Percentiles rank a stretch among this genome's conserved stretches.
Conservation (phyloP, 1,140 invertebrate genomes). For the Muscidifurax raptorellus region DNA sequence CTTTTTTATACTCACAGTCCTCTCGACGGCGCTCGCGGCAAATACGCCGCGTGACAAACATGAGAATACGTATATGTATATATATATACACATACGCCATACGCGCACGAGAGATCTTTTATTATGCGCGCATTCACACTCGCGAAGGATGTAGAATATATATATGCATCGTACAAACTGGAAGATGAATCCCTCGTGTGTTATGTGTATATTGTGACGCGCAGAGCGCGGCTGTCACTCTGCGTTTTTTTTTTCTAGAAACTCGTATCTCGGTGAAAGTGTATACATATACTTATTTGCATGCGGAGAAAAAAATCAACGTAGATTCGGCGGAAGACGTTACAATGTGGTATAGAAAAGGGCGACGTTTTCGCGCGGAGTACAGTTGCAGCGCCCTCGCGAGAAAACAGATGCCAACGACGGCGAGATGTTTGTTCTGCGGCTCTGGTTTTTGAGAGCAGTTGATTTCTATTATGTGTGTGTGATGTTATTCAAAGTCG, state of each 20-base stretch:
- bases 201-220: not conserved
- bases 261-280: not conserved
- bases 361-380: not conserved
- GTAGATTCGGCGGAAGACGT: not conserved
- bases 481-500: not conserved
- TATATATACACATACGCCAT: too few species aligned
- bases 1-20: not conserved
- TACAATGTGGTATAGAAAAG: not conserved
- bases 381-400: not conserved
- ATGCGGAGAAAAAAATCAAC: not conserved
- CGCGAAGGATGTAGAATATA: too few species aligned
- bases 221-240: not conserved
- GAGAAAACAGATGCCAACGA: not conserved
- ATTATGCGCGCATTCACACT: not conserved
- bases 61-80: not conserved
- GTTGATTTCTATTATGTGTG: not conserved
- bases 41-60: conserved; percentile 40
- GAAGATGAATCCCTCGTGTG: not conserved
- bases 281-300: not conserved
- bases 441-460: not conserved
- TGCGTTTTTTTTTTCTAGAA: not conserved
- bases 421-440: not conserved
- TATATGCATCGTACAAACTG: not conserved
- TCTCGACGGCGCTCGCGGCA: conserved; percentile 31
- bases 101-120: conserved; percentile 1